A percentile compares a stretch with the other conserved stretches of the same genome.
phyloP scores from a whole-genome alignment of 2,888 invertebrate genomes.

The Pyralis farinalis region DNA sequence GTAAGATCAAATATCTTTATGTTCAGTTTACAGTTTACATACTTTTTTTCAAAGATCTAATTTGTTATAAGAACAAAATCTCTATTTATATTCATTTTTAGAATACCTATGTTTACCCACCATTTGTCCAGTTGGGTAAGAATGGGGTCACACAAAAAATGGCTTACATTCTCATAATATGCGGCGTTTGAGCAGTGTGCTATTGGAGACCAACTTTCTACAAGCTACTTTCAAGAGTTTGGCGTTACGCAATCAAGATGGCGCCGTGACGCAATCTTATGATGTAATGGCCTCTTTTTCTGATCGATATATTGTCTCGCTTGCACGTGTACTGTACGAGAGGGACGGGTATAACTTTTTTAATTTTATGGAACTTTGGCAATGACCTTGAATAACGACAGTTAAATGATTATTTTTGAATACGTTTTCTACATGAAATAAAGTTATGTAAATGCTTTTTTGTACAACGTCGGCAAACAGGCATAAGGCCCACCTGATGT shows the following conservation, averaged over 20 bases:
- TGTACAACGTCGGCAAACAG: too few species aligned
- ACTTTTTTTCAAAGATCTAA: too few species aligned
- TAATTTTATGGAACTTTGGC: too few species aligned
- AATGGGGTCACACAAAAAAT: not conserved
- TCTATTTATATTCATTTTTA: too few species aligned
- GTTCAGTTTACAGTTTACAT: too few species aligned
- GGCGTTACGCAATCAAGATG: slow-evolving; percentile 3
- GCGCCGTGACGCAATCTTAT: slow-evolving; percentile 5
- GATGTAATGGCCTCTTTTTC: slow-evolving; percentile 6
- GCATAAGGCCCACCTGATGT: too few species aligned
- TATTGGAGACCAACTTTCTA: not conserved
- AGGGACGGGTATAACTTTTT: not conserved
- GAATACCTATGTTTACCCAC: too few species aligned
- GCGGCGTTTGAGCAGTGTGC: not conserved
- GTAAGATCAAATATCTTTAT: too few species aligned
- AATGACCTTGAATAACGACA: too few species aligned
- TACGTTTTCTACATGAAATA: too few species aligned
- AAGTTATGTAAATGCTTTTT: too few species aligned
- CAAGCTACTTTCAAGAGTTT: not conserved
- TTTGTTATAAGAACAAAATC: not conserved
- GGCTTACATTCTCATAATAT: slow-evolving; percentile 5
- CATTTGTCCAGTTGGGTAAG: not conserved
- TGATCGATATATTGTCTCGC: slow-evolving; percentile 8
- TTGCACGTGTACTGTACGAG: not conserved
- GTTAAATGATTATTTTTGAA: too few species aligned